A percentile compares a stretch with the other conserved stretches of the same genome.
Evolutionary conservation across 2,888 invertebrate species (phyloP).

Genomic region (Drosophila niveifrons): DNA sequence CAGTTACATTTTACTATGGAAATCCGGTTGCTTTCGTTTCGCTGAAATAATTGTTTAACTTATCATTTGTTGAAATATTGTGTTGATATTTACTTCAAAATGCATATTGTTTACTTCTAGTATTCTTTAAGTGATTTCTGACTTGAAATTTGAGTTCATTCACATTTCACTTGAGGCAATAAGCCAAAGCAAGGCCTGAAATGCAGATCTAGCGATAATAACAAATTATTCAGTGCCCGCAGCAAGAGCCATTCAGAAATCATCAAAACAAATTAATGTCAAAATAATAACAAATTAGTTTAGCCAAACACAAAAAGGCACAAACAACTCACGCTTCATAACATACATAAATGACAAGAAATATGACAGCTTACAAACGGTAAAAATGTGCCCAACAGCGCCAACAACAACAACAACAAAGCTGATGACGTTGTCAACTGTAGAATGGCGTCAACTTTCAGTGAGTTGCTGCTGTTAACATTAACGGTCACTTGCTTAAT

Average conservation of each 20-base stretch:
- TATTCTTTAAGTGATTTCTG: neutral
- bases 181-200: neutral
- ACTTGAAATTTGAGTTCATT: neutral
- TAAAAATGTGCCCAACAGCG: conserved; percentile 61
- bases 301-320: conserved; percentile 1
- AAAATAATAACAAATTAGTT: conserved; percentile 77
- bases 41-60: neutral
- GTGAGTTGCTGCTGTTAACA: conserved; percentile 36
- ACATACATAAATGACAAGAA: conserved; percentile 23
- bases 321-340: neutral
- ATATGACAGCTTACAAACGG: conserved; percentile 76
- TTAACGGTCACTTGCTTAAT: conserved; percentile 44
- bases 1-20: too few relatives aligned
- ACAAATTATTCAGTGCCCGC: conserved; percentile 48
- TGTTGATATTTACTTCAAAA: neutral
- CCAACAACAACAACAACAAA: conserved; percentile 47
- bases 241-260: conserved; percentile 54
- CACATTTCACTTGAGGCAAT: conserved; percentile 15
- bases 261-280: conserved; percentile 71
- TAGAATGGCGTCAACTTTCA: conserved; percentile 57
- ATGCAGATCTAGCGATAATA: conserved; percentile 25
- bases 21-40: too few relatives aligned
- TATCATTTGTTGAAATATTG: neutral
- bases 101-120: too few relatives aligned
- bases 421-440: conserved; percentile 27